Evolutionary conservation across 2,888 invertebrate species (phyloP), one percentile per base, ranked within the genome.

Genomic region (Ferdinandea cuprea): DNA sequence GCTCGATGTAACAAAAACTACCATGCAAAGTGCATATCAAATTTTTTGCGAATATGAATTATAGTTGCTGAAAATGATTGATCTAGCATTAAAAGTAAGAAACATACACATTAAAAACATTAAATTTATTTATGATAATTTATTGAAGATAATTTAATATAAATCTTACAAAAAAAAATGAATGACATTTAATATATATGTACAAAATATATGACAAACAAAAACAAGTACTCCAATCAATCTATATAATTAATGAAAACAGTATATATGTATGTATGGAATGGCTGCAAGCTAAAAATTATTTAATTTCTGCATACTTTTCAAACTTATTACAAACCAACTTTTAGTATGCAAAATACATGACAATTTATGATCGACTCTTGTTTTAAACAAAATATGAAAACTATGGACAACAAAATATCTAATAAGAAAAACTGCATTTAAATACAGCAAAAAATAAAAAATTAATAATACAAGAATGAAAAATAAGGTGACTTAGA

Each of bases 81-180:
- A n/a, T n/a, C n/a, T n/a, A n/a, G n/a, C n/a, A n/a, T n/a, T n/a
- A n/a, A n/a, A n/a, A n/a, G 1, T 25, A 35, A 7, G n/a, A 35
- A 17, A 46, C 19, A 19, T 6, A 19, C 1, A 2, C 6, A 37
- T 28, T 42, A 50, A n/a, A n/a, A n/a, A n/a, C n/a, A n/a, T n/a
- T n/a, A n/a, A n/a, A n/a, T n/a, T 54, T 69, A 54, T 71, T 76
- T 76, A 72, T 50, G 72, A 78, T 83, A 83, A 78, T 83, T 83
- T 83, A 83, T 83, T 83, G 63, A 72, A 56, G 61, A 83, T 73
- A 83, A 83, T 83, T 83, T 83, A 83, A 72, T 83, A 83, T 83
- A 78, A 83, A 83, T 78, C 83, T 83, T 78, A 83, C 83, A 78
- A 78, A 76, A 68, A 76, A 76, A 76, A 76, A 71, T 83, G 83